A percentile compares a stretch with the other conserved stretches of the same genome.
Conservation (phyloP, 2,888 invertebrate species). For the Caenorhabditis sulstoni region DNA sequence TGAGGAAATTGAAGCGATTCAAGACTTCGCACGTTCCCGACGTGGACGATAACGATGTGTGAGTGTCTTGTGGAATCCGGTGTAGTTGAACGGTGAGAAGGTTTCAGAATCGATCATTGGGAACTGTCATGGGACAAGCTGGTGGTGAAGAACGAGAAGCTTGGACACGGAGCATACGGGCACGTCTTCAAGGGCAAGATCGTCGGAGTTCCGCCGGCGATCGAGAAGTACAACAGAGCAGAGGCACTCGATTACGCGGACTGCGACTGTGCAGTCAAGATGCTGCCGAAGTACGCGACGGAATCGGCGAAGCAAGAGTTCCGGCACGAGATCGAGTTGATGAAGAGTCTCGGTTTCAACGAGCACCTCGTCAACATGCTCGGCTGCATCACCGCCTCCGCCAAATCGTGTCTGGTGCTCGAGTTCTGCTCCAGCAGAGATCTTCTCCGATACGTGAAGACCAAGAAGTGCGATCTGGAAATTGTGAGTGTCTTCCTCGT, state of each 20-base stretch:
- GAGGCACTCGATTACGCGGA: slow-evolving; percentile 60
- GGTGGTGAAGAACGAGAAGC: slow-evolving; percentile 74
- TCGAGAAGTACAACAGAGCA: slow-evolving; percentile 70
- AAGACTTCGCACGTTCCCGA: slow-evolving; percentile 59
- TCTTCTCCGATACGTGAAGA: slow-evolving; percentile 71
- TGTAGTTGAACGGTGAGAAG: too few species aligned
- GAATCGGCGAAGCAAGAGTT: slow-evolving; percentile 73
- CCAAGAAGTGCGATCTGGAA: slow-evolving; percentile 64
- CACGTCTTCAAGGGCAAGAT: slow-evolving; percentile 75
- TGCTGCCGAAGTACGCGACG: slow-evolving; percentile 74
- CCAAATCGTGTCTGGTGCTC: slow-evolving; percentile 70
- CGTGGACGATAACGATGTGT: slow-evolving; percentile 65
- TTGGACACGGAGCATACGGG: slow-evolving; percentile 77
- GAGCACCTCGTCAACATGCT: slow-evolving; percentile 78
- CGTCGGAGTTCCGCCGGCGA: slow-evolving; percentile 72
- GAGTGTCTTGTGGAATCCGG: slow-evolving; percentile 6
- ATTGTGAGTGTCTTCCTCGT: slow-evolving; percentile 48
- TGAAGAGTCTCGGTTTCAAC: slow-evolving; percentile 76
- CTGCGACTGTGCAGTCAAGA: slow-evolving; percentile 70
- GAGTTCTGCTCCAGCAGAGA: slow-evolving; percentile 76
- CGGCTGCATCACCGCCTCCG: slow-evolving; percentile 74
- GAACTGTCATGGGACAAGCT: slow-evolving; percentile 75
- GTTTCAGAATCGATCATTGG: slow-evolving; percentile 74
- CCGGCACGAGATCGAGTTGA: slow-evolving; percentile 75
- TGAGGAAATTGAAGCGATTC: slow-evolving; percentile 71